Evolutionary conservation across 2,113 vertebrate species (phyloP), one percentile per base, ranked within the genome.

Genomic region (Gopherus evgoodei): DNA sequence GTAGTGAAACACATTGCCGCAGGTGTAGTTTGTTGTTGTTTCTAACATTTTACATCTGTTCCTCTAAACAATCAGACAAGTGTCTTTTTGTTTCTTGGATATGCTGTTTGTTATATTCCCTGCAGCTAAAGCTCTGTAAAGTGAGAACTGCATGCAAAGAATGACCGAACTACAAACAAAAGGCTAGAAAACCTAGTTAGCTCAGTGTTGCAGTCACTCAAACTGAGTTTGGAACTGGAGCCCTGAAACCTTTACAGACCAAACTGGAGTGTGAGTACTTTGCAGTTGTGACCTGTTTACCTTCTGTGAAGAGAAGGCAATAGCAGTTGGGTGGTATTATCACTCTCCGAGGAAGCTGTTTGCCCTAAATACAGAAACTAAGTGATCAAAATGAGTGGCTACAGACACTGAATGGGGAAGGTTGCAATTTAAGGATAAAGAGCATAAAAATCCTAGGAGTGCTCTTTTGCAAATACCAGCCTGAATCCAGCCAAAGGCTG

Each of bases 1-100:
- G 97, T 54, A 90, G 54, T 54, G 85, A 59, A 81, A 6, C 2
- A 3, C 96, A 93, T 97, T 98, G 96, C 97, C 93, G 94, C 97
- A 98, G 97, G 95, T 98, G 96, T 97, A 95, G 97, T 92, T 94
- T 96, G 91, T 96, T 97, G 92, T 92, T 97, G 82, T 91, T 97
- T 95, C 97, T 98, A 96, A 97, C 92, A 78, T 96, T 94, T 97
- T 94, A 95, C 96, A 96, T 90, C 86, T 92, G 93, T 95, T 97
- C 86, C 89, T 92, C 91, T 93, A 95, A 97, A 97, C 96, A 98
- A 95, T 75, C 56, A 90, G 84, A 96, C 52, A 31, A 98, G 83
- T 3, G 16, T 94, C 90, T 93, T 97, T 98, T 96, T 98, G 97
- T 97, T 97, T 95, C 94, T 94, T 42, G 1, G 86, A 76, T 59